These are phyloP conservation scores for Oxycera nigricornis DNA, from an alignment of 2,888 invertebrate genomes.

Conservation along the genomic window DNA sequence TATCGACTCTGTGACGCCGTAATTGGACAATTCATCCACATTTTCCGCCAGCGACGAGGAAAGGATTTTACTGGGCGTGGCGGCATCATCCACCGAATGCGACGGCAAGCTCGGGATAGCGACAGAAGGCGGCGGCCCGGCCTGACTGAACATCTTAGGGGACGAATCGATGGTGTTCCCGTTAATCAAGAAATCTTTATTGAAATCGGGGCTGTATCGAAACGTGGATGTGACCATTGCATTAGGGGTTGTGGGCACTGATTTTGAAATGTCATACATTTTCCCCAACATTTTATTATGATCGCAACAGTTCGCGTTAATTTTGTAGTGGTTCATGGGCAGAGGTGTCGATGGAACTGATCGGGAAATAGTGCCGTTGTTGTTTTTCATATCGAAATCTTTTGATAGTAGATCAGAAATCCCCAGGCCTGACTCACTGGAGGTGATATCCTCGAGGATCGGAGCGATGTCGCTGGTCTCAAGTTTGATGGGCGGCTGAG, in stretches of 20 bases:
- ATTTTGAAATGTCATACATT: slow-evolving; percentile 71
- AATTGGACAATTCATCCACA: slow-evolving; percentile 48
- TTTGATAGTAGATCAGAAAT: slow-evolving; percentile 55
- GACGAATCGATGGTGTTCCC: slow-evolving; percentile 66
- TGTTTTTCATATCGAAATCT: slow-evolving; percentile 53
- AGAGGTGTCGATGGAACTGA: slow-evolving; percentile 75
- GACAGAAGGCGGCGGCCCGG: not conserved
- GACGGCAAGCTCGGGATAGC: not conserved
- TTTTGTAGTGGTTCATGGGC: slow-evolving; percentile 60
- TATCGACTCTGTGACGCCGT: slow-evolving; percentile 56
- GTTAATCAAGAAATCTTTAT: slow-evolving; percentile 68
- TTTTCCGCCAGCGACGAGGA: slow-evolving; percentile 42
- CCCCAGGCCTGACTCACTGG: slow-evolving; percentile 50
- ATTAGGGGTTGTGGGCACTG: slow-evolving; percentile 79
- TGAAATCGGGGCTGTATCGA: slow-evolving; percentile 65
- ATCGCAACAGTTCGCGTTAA: slow-evolving; percentile 24
- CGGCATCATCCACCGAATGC: slow-evolving; percentile 5
- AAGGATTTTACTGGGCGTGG: slow-evolving; percentile 26
- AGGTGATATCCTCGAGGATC: slow-evolving; percentile 40
- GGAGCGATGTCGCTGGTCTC: slow-evolving; percentile 44
- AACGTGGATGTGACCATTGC: slow-evolving; percentile 65
- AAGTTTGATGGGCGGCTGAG: slow-evolving; percentile 45
- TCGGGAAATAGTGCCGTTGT: slow-evolving; percentile 64
- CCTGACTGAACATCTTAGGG: slow-evolving; percentile 50
- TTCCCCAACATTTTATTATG: slow-evolving; percentile 40